Conservation (phyloP, 2,113 vertebrate genomes). For the Centropristis striata region DNA sequence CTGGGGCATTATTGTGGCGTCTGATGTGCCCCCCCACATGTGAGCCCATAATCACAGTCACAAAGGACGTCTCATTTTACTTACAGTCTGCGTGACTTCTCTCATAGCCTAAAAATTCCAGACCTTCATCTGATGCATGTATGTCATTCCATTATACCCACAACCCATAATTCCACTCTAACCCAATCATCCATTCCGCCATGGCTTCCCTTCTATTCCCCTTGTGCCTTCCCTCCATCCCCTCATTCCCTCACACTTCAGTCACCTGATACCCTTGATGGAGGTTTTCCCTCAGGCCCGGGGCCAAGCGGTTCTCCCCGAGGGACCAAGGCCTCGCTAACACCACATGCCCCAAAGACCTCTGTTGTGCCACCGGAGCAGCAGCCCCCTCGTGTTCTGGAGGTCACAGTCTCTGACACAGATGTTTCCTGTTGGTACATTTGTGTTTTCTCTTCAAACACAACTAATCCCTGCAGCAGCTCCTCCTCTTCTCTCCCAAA, state of each 20-base stretch:
- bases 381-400: slow-evolving; percentile 36
- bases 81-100: slow-evolving; percentile 51
- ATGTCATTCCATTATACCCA: slow-evolving; percentile 55
- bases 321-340: slow-evolving; percentile 7
- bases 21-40: slow-evolving; percentile 43
- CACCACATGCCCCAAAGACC: slow-evolving; percentile 59
- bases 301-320: slow-evolving; percentile 51
- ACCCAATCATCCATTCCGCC: slow-evolving; percentile 38
- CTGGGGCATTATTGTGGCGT: slow-evolving; percentile 70
- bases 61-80: slow-evolving; percentile 75
- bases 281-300: slow-evolving; percentile 43
- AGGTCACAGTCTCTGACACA: slow-evolving; percentile 60
- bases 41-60: slow-evolving; percentile 49
- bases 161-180: slow-evolving; percentile 39
- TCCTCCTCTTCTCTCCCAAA: slow-evolving; percentile 25
- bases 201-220: background rate
- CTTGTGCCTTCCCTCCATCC: slow-evolving; percentile 10
- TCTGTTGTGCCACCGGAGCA: background rate
- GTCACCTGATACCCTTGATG: slow-evolving; percentile 79
- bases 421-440: slow-evolving; percentile 69
- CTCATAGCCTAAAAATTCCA: slow-evolving; percentile 53
- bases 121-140: slow-evolving; percentile 33
- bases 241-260: slow-evolving; percentile 45
- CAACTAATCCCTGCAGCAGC: slow-evolving; percentile 31
- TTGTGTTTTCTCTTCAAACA: slow-evolving; percentile 73